phyloP scores from a whole-genome alignment of 2,888 invertebrate genomes.

The Cataglyphis rosenhaueri region DNA sequence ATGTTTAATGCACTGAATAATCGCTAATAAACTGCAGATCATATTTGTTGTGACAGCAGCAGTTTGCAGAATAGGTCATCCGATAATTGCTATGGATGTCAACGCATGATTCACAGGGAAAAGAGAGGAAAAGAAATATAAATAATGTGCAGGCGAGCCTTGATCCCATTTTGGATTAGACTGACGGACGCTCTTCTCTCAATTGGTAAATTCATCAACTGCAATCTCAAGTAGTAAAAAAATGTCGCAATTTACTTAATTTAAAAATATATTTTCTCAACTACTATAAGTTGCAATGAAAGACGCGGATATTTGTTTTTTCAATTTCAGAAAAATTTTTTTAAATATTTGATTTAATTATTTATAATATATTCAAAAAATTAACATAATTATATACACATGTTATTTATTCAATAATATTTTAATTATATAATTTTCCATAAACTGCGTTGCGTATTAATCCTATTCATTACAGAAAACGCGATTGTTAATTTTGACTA shows the following conservation, averaged over 20 bases:
- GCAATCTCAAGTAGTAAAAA: not conserved
- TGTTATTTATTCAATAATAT: not conserved
- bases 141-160: constrained; percentile 4
- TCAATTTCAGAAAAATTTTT: not conserved
- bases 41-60: not conserved
- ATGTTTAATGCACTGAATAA: not conserved
- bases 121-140: constrained; percentile 25
- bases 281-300: not conserved
- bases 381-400: not conserved
- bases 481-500: not conserved
- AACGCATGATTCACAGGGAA: constrained; percentile 27
- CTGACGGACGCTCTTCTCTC: not conserved
- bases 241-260: not conserved
- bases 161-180: constrained; percentile 2
- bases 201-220: not conserved
- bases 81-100: constrained; percentile 25
- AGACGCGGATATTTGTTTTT: not conserved
- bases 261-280: not conserved
- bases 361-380: not conserved
- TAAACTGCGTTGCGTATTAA: not conserved
- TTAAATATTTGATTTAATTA: not conserved
- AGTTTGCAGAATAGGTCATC: not conserved
- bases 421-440: not conserved
- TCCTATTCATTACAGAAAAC: not conserved
- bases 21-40: not conserved